Evolutionary conservation across 2,797 vertebrate genomes (phyloP).

Genomic region (Hapalemur alaotrensis): DNA sequence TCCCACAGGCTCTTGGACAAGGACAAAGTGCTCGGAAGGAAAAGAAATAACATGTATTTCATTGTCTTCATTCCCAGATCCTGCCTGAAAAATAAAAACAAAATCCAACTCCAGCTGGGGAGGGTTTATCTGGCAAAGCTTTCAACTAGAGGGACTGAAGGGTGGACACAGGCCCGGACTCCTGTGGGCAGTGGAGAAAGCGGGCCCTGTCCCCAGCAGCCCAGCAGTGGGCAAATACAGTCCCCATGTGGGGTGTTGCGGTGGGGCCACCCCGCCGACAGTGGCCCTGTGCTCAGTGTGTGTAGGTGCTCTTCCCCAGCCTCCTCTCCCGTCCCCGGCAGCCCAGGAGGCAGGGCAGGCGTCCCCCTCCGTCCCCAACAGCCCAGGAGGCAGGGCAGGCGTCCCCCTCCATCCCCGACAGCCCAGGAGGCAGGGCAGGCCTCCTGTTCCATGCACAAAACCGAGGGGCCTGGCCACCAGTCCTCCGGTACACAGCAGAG

Average conservation of each 20-base stretch:
- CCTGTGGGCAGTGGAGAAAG: background rate
- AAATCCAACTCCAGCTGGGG: constrained; percentile 39
- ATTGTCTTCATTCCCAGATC: constrained; percentile 62
- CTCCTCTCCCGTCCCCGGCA: no score
- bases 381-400: no score
- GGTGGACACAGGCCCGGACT: background rate
- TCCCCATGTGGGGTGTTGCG: background rate
- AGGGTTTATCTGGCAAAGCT: background rate
- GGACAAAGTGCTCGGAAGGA: constrained; percentile 47
- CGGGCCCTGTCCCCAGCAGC: background rate
- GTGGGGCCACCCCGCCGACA: no score
- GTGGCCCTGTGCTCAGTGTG: no score
- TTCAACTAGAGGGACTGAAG: background rate
- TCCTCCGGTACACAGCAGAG: background rate
- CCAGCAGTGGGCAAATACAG: background rate
- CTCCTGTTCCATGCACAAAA: fast-evolving
- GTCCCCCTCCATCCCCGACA: no score
- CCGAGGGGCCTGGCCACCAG: background rate
- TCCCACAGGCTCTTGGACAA: background rate
- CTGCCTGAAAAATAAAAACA: constrained; percentile 63
- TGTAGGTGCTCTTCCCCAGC: background rate
- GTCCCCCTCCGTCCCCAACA: no score
- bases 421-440: no score
- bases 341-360: background rate
- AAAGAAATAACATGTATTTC: constrained; percentile 34